phyloP scores from a whole-genome alignment of 2,797 vertebrate species.

The Coracias cyanogaster region DNA sequence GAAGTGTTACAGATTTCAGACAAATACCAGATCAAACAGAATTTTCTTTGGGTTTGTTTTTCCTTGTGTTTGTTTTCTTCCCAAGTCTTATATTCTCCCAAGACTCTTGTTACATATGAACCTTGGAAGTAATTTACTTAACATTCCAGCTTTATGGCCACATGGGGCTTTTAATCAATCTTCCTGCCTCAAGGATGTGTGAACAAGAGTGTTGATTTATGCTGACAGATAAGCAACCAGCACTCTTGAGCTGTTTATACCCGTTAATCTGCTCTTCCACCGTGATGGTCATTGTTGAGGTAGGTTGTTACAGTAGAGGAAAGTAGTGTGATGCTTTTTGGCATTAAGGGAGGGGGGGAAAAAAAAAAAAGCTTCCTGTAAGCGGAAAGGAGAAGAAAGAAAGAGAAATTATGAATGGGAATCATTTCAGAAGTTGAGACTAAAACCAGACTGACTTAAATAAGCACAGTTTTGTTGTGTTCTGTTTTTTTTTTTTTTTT shows the following conservation, averaged over 20 bases:
- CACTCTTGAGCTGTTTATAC: conserved; percentile 40
- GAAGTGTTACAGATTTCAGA: background rate
- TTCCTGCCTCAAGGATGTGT: conserved; percentile 45
- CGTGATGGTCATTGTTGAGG: background rate
- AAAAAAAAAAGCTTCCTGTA: background rate
- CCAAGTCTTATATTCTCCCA: background rate
- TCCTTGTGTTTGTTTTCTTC: conserved; percentile 18
- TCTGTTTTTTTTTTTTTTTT: background rate
- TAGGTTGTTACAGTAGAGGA: background rate
- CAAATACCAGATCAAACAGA: background rate
- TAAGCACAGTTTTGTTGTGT: background rate
- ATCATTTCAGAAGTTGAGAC: background rate
- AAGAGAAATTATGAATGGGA: background rate
- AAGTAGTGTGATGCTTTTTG: background rate
- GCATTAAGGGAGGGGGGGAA: background rate
- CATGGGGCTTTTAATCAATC: conserved; percentile 49
- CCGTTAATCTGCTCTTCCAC: conserved; percentile 31
- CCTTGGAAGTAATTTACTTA: conserved; percentile 19
- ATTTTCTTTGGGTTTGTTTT: background rate
- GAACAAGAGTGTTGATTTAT: conserved; percentile 62
- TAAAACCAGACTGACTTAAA: background rate
- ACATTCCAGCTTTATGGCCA: conserved; percentile 22
- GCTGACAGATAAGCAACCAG: conserved; percentile 33
- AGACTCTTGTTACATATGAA: conserved; percentile 5
- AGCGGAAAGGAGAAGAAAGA: background rate